These are phyloP conservation scores for Takifugu flavidus DNA, from an alignment of 2,113 vertebrate species.

Conservation along the genomic window DNA sequence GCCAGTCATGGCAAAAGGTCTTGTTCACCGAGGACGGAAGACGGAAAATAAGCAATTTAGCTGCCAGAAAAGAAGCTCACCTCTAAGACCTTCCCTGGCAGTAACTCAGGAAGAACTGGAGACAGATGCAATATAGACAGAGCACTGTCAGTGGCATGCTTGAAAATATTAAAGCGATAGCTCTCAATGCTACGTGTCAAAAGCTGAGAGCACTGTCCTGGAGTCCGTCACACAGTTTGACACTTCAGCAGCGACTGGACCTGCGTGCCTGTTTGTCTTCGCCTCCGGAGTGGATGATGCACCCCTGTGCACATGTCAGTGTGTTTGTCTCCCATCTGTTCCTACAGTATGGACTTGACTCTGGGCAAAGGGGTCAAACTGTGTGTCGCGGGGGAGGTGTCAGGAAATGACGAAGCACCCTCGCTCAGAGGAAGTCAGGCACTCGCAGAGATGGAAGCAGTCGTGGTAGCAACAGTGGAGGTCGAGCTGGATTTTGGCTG, in stretches of 20 bases:
- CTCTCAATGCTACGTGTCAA: slow-evolving; percentile 34
- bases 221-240: slow-evolving; percentile 1
- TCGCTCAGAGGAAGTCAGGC: slow-evolving; percentile 42
- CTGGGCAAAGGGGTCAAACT: slow-evolving; percentile 61
- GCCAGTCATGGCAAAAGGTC: slow-evolving; percentile 52
- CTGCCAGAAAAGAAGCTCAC: slow-evolving; percentile 53
- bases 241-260: too few species aligned
- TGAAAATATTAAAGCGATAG: slow-evolving; percentile 59
- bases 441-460: slow-evolving; percentile 36
- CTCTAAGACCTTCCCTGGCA: slow-evolving; percentile 60
- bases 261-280: background rate
- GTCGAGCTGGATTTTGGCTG: slow-evolving; percentile 30
- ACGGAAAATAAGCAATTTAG: slow-evolving; percentile 71
- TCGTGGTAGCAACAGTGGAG: slow-evolving; percentile 26
- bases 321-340: slow-evolving; percentile 47
- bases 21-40: slow-evolving; percentile 50
- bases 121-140: slow-evolving; percentile 48
- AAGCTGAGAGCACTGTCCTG: background rate
- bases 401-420: slow-evolving; percentile 53
- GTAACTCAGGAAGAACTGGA: slow-evolving; percentile 42
- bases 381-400: slow-evolving; percentile 57
- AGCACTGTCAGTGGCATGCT: slow-evolving; percentile 30
- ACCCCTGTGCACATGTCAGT: slow-evolving; percentile 2
- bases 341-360: slow-evolving; percentile 48
- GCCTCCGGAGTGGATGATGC: background rate